A percentile compares a stretch with the other conserved stretches of the same genome.
Evolutionary conservation across 2,113 vertebrate genomes (phyloP).

Genomic region (Elaphurus davidianus): DNA sequence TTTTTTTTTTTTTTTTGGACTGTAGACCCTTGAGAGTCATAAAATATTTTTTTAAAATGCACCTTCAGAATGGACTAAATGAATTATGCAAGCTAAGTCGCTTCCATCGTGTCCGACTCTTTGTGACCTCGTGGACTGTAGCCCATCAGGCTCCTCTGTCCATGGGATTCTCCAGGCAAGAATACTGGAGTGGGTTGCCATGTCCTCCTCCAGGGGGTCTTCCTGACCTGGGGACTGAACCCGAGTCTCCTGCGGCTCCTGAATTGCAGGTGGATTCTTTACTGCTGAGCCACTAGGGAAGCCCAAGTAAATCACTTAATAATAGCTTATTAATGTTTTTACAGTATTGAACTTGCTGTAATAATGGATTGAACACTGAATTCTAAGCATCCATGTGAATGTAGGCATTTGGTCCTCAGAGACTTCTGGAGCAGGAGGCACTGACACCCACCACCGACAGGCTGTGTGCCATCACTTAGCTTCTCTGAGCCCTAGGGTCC

Average conservation of each 20-base stretch:
- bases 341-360: constrained; percentile 64
- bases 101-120: background rate
- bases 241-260: accelerated
- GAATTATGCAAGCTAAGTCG: background rate
- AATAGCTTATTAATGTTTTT: background rate
- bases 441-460: background rate
- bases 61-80: background rate
- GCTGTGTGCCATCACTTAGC: background rate
- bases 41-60: background rate
- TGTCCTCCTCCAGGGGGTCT: background rate
- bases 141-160: background rate
- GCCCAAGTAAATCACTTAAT: background rate
- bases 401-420: constrained; percentile 57
- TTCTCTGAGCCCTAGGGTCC: background rate
- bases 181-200: background rate
- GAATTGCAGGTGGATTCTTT: background rate
- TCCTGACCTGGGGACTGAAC: background rate
- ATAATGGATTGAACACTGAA: constrained; percentile 56
- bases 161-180: background rate
- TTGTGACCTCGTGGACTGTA: background rate
- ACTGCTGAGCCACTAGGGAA: background rate
- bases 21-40: background rate
- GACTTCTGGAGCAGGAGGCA: background rate
- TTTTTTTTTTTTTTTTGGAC: background rate
- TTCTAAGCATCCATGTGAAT: constrained; percentile 69